These are phyloP conservation scores for Trididemnum nubilum DNA, from an alignment of 23 tunicate genomes.

Conservation along the genomic window DNA sequence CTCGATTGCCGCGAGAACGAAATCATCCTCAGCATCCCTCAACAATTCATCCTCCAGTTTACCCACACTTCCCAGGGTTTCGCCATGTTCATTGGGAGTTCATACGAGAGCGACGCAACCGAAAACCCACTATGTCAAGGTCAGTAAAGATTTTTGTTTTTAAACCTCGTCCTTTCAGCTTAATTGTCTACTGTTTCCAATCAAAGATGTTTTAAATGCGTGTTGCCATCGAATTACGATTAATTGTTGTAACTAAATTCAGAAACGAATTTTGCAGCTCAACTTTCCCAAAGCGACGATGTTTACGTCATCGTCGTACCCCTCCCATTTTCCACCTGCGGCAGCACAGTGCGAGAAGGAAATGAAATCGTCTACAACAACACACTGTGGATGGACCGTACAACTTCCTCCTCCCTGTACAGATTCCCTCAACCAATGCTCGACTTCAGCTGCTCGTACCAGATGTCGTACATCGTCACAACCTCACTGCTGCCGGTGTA, in stretches of 20 bases:
- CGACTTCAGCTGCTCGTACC: slow-evolving; percentile 3
- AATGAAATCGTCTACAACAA: slow-evolving; percentile 7
- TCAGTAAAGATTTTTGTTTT: too few relatives aligned
- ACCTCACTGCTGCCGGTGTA: slow-evolving; percentile 10
- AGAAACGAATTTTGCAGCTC: too few relatives aligned
- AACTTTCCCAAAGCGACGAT: too few relatives aligned
- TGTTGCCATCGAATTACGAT: too few relatives aligned
- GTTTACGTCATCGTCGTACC: too few relatives aligned
- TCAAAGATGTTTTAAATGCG: too few relatives aligned
- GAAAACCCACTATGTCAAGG: neutral
- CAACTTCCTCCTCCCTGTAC: neutral
- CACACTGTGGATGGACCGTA: slow-evolving; percentile 11
- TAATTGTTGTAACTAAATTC: too few relatives aligned
- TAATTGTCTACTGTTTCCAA: too few relatives aligned
- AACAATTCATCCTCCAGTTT: neutral
- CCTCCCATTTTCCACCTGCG: too few relatives aligned
- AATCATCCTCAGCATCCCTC: neutral
- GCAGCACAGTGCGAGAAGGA: too few relatives aligned
- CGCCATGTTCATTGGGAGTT: neutral
- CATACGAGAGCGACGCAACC: neutral
- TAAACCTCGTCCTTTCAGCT: too few relatives aligned
- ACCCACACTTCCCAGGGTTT: neutral
- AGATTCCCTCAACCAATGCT: slow-evolving; percentile 1
- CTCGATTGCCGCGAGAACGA: neutral
- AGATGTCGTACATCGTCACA: neutral